These are phyloP conservation scores for Erynnis tages DNA, from an alignment of 2,888 invertebrate species.

Conservation along the genomic window DNA sequence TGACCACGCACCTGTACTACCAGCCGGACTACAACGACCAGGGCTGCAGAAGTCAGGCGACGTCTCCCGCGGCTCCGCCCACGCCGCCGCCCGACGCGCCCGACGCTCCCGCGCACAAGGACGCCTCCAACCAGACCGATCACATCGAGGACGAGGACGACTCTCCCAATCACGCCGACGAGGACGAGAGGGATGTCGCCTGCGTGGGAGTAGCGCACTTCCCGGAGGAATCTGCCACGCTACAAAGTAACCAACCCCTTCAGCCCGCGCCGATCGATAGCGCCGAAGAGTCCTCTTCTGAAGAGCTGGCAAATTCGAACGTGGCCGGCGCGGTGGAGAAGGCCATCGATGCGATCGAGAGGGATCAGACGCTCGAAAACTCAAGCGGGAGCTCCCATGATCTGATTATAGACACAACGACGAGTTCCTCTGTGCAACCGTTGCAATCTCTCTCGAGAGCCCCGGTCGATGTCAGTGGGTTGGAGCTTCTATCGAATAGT, in stretches of 20 bases:
- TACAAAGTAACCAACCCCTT: slow-evolving; percentile 39
- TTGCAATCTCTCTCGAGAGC: slow-evolving; percentile 41
- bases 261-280: slow-evolving; percentile 55
- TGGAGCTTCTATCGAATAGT: slow-evolving; percentile 91
- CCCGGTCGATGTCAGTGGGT: slow-evolving; percentile 87
- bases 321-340: slow-evolving; percentile 66
- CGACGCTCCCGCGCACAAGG: slow-evolving; percentile 85
- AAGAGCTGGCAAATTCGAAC: slow-evolving; percentile 52
- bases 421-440: slow-evolving; percentile 41
- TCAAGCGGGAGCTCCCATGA: slow-evolving; percentile 71
- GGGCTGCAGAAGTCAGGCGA: slow-evolving; percentile 77
- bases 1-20: slow-evolving; percentile 81
- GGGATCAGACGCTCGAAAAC: slow-evolving; percentile 62
- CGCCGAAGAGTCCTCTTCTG: slow-evolving; percentile 69
- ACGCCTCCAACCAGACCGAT: slow-evolving; percentile 92
- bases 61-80: slow-evolving; percentile 83
- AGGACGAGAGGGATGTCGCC: slow-evolving; percentile 70
- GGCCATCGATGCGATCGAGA: slow-evolving; percentile 67
- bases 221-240: slow-evolving; percentile 55
- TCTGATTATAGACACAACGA: slow-evolving; percentile 72
- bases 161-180: slow-evolving; percentile 69
- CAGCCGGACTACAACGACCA: slow-evolving; percentile 74
- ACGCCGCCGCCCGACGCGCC: slow-evolving; percentile 77
- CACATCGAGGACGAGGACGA: slow-evolving; percentile 87
- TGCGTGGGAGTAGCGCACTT: slow-evolving; percentile 75